phyloP scores from a whole-genome alignment of 2,888 invertebrate species.

The Pyrgus malvae region DNA sequence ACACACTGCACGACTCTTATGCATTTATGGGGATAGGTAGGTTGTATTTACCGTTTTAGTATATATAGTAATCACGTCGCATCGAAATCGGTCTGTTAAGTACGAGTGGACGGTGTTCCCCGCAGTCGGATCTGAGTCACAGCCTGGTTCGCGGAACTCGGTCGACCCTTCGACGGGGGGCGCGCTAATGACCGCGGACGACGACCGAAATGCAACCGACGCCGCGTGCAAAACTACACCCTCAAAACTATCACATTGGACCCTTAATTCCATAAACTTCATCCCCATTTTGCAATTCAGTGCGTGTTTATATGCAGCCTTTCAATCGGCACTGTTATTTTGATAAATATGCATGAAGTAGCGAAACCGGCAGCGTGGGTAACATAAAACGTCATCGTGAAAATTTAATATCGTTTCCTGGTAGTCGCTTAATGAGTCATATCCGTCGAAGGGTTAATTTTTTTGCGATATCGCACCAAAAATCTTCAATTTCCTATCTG shows the following conservation, averaged over 20 bases:
- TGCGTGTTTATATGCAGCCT: constrained; percentile 80
- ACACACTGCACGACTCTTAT: constrained; percentile 1
- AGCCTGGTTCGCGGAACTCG: constrained; percentile 63
- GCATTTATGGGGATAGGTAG: constrained; percentile 17
- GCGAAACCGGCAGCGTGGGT: constrained; percentile 70
- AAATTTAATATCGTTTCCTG: constrained; percentile 80
- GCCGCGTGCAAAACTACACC: constrained; percentile 65
- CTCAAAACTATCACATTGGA: constrained; percentile 66
- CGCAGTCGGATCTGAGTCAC: constrained; percentile 34
- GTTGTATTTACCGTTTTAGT: constrained; percentile 14
- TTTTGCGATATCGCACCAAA: constrained; percentile 64
- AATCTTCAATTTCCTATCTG: constrained; percentile 61
- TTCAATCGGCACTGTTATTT: constrained; percentile 80
- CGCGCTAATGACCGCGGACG: constrained; percentile 71
- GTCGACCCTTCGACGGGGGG: constrained; percentile 68
- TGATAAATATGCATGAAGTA: constrained; percentile 81
- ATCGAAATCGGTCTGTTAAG: constrained; percentile 48
- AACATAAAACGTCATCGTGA: constrained; percentile 78
- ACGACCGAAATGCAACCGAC: constrained; percentile 54
- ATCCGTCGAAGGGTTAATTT: constrained; percentile 78
- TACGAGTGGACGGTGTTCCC: constrained; percentile 60
- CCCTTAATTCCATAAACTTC: constrained; percentile 59
- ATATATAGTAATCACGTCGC: constrained; percentile 47
- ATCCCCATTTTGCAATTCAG: constrained; percentile 59
- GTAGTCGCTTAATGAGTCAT: constrained; percentile 77